phyloP scores from a whole-genome alignment of 2,888 invertebrate genomes.

The Biston stratarius region DNA sequence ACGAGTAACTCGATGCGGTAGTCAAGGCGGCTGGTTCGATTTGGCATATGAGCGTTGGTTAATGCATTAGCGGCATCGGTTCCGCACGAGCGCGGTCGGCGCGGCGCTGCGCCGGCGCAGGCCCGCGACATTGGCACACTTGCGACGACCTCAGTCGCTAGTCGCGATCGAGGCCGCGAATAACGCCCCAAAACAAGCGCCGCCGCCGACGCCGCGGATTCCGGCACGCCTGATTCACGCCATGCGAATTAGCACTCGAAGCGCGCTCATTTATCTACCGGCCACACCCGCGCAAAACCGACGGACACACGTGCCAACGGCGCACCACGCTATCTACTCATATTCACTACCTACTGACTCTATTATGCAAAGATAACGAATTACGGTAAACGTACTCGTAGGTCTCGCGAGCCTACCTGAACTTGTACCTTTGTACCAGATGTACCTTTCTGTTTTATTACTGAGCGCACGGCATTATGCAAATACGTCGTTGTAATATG shows the following conservation, averaged over 20 bases:
- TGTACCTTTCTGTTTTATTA: constrained; percentile 67
- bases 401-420: constrained; percentile 59
- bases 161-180: constrained; percentile 78
- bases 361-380: constrained; percentile 49
- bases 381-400: constrained; percentile 1
- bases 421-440: constrained; percentile 72
- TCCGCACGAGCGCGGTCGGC: constrained; percentile 73
- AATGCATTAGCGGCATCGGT: constrained; percentile 59
- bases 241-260: constrained; percentile 67
- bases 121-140: constrained; percentile 83
- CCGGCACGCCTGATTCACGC: constrained; percentile 80
- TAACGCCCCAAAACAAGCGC: constrained; percentile 79
- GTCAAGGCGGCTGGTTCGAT: constrained; percentile 38
- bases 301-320: constrained; percentile 66
- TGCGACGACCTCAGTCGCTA: constrained; percentile 77
- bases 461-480: constrained; percentile 80
- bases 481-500: constrained; percentile 79
- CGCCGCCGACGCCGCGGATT: constrained; percentile 62
- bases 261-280: constrained; percentile 62
- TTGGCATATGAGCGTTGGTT: constrained; percentile 40
- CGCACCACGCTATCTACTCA: constrained; percentile 54
- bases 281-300: constrained; percentile 67
- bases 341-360: constrained; percentile 34
- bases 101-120: constrained; percentile 60
- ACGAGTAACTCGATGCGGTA: constrained; percentile 41